phyloP scores from a whole-genome alignment of 2,797 vertebrate species.

The Denticeps clupeoides region DNA sequence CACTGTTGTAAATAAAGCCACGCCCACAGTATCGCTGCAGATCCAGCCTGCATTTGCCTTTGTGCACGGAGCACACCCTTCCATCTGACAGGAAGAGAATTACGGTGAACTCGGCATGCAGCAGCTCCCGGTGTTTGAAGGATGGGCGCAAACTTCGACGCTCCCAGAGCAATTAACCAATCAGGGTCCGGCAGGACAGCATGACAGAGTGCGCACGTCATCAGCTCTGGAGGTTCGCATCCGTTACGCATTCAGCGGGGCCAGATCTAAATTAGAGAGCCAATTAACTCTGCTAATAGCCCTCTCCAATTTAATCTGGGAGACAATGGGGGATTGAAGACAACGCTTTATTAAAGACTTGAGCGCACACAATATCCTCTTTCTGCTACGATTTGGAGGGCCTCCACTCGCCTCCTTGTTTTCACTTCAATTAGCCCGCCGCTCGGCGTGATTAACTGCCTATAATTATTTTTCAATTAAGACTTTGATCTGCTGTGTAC shows the following conservation, averaged over 20 bases:
- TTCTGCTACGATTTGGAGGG: constrained; percentile 86
- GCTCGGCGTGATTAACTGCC: constrained; percentile 99
- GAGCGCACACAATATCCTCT: constrained; percentile 94
- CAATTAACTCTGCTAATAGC: constrained; percentile 99
- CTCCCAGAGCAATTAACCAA: constrained; percentile 66
- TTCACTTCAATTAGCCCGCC: constrained; percentile 96
- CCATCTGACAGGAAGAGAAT: too few species aligned
- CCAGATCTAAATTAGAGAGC: constrained; percentile 99
- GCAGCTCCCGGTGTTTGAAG: constrained; percentile 39
- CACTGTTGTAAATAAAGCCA: too few species aligned
- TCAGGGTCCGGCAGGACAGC: constrained; percentile 72
- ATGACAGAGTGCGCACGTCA: constrained; percentile 94
- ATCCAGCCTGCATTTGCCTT: constrained; percentile 1
- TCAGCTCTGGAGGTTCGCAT: constrained; percentile 76
- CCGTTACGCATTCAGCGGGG: constrained; percentile 94
- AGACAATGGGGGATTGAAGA: constrained; percentile 97
- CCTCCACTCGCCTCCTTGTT: constrained; percentile 85
- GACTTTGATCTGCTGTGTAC: constrained; percentile 90
- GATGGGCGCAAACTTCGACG: constrained; percentile 60
- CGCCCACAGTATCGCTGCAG: too few species aligned
- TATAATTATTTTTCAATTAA: constrained; percentile 99
- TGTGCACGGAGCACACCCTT: background rate
- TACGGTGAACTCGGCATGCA: too few species aligned
- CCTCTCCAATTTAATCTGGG: constrained; percentile 98
- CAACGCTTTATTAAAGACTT: constrained; percentile 85